Base-by-base conservation (phyloP, 2,113 vertebrate genomes). In the Illadopsis cleaveri region DNA sequence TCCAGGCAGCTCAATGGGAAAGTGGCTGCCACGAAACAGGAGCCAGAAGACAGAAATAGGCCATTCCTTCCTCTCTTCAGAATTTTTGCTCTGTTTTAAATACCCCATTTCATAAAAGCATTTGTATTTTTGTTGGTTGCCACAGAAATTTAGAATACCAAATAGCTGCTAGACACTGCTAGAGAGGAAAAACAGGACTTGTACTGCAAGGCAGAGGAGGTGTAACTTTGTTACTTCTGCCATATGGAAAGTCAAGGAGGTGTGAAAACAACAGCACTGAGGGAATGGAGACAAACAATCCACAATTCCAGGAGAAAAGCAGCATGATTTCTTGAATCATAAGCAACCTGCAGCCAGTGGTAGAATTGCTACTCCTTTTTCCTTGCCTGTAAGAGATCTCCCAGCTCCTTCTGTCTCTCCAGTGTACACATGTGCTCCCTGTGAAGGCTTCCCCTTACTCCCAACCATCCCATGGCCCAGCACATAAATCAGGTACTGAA, bases 1-100 rank as follows among this genome's bases (percentile, higher is more conserved):
- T 82, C 88, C 79, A 79, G 75, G 66, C 82, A 92, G 68, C 40
- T 88, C 40, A 53, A 2, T 17, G 42, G 71, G 38, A 57, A 91
- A 91, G 45, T 4, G 23, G 57, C 45, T 11, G 9, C 66, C 70
- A 93, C 12, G 2, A 53, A 87, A 83, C 33, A 75, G 76, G 51
- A 93, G 64, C 86, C 82, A 86, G 27, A 48, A 91, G 30, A 79
- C 87, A 92, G 73, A 89, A 95, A 88, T 30, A 68, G 92, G 30
- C 65, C 12, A 2, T 66, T 91, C 31, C 40, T 64, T 73, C 82
- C 90, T 14, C 5, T 12, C 50, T 57, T 77, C 35, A 31, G 70
- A 70, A 81, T 66, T 92, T 77, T 48, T 86, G 7, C 54, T 92
- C 45, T 17, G 68, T 77, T 94, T 91, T 68, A 31, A 25, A 86